Evolutionary conservation across 1,140 invertebrate genomes (phyloP).

Genomic region (Vanessa tameamea): DNA sequence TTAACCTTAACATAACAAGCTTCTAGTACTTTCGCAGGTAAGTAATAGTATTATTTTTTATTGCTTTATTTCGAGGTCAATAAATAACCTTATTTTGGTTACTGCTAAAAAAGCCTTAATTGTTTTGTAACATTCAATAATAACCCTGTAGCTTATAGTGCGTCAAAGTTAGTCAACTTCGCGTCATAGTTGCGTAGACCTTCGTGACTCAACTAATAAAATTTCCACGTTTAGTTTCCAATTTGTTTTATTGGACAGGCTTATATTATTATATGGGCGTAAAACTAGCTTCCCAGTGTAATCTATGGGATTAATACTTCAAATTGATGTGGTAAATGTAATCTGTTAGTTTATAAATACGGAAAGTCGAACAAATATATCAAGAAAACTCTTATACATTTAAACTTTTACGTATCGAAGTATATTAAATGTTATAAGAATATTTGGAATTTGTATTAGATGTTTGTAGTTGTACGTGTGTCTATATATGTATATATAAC

Average conservation of each 20-base stretch:
- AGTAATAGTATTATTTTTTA: no score
- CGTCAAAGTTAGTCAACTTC: slow-evolving; percentile 4
- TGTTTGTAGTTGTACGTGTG: no score
- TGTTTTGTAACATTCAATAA: not conserved
- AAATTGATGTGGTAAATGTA: not conserved
- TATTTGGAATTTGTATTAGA: no score
- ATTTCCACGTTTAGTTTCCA: slow-evolving; percentile 16
- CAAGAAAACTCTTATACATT: no score
- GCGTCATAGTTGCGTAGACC: not conserved
- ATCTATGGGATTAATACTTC: slow-evolving; percentile 1
- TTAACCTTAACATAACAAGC: no score
- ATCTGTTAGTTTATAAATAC: no score
- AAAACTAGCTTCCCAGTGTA: not conserved
- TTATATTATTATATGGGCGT: slow-evolving; percentile 18
- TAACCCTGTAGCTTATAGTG: not conserved
- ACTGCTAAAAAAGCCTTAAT: not conserved
- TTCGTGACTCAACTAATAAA: slow-evolving; percentile 23
- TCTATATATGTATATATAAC: no score
- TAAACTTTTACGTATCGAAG: no score
- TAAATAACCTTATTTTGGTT: not conserved
- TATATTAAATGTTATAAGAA: no score
- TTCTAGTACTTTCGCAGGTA: no score
- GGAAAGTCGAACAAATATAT: no score
- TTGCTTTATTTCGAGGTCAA: not conserved
- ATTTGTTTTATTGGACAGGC: slow-evolving; percentile 21